Percentiles rank a stretch among this genome's conserved stretches.
phyloP scores from a whole-genome alignment of 2,113 vertebrate genomes.

The Choloepus hoffmanni region DNA sequence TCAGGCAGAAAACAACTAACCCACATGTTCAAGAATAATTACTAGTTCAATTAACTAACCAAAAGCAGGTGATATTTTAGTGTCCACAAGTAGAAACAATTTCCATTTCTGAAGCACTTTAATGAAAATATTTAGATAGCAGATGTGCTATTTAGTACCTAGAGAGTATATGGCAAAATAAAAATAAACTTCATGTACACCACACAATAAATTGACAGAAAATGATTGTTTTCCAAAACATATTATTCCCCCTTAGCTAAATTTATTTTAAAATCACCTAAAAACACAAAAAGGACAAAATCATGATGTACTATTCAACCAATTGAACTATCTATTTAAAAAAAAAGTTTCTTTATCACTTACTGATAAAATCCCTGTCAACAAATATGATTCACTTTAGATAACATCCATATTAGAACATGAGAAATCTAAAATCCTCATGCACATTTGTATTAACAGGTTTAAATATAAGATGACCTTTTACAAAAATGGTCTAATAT shows the following conservation, averaged over 20 bases:
- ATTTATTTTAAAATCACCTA: not conserved
- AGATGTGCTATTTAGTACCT: conserved; percentile 52
- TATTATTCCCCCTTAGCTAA: not conserved
- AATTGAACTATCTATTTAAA: not conserved
- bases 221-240: not conserved
- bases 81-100: conserved; percentile 40
- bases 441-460: not conserved
- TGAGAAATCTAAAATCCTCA: not conserved
- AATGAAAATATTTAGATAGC: conserved; percentile 64
- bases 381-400: not conserved
- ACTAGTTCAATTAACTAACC: conserved; percentile 84
- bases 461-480: not conserved
- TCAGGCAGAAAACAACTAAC: conserved; percentile 83
- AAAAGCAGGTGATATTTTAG: conserved; percentile 73
- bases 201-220: conserved; percentile 9
- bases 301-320: not conserved
- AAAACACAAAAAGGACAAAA: not conserved
- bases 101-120: conserved; percentile 59
- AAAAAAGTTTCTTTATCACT: not conserved
- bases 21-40: conserved; percentile 84
- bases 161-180: not conserved
- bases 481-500: not conserved
- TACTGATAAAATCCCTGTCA: not conserved
- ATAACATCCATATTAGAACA: not conserved
- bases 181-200: conserved; percentile 52